Evolutionary conservation across 2,888 invertebrate species (phyloP).

Genomic region (Margaritifera margaritifera): DNA sequence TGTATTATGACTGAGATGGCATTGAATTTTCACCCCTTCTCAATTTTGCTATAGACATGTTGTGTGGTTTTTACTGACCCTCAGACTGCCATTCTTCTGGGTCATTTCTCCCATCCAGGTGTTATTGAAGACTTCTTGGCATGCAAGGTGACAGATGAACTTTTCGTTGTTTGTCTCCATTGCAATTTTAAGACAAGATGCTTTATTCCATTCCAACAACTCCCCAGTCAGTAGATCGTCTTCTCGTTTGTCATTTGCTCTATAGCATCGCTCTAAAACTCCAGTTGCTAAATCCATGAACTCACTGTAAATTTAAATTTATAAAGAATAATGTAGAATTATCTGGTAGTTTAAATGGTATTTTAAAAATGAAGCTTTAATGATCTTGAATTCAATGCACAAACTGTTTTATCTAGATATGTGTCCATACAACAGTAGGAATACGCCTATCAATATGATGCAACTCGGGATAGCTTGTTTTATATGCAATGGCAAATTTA

Average conservation of each 20-base stretch:
- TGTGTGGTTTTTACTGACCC: conserved; percentile 26
- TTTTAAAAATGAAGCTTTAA: no score
- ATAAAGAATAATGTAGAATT: no score
- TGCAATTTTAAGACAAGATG: conserved; percentile 68
- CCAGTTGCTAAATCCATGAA: conserved; percentile 69
- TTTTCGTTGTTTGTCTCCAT: conserved; percentile 70
- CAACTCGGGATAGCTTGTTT: no score
- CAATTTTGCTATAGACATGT: no score
- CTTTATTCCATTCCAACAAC: conserved; percentile 65
- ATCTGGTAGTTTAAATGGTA: no score
- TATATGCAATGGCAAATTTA: no score
- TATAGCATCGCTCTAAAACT: conserved; percentile 69
- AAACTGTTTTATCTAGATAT: no score
- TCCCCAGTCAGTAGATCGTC: conserved; percentile 66
- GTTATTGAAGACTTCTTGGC: conserved; percentile 69
- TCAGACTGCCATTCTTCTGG: conserved; percentile 53
- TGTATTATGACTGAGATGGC: no score
- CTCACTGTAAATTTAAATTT: conserved; percentile 45
- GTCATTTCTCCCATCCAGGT: conserved; percentile 72
- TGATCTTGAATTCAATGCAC: no score
- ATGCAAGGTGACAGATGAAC: conserved; percentile 72
- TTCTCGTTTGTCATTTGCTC: conserved; percentile 65
- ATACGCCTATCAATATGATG: no score
- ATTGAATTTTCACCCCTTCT: no score
- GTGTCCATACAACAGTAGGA: no score